A percentile compares a stretch with the other conserved stretches of the same genome.
These are phyloP conservation scores for Benthosema pterotum DNA, from an alignment of 2,797 vertebrate species.

Conservation along the genomic window DNA sequence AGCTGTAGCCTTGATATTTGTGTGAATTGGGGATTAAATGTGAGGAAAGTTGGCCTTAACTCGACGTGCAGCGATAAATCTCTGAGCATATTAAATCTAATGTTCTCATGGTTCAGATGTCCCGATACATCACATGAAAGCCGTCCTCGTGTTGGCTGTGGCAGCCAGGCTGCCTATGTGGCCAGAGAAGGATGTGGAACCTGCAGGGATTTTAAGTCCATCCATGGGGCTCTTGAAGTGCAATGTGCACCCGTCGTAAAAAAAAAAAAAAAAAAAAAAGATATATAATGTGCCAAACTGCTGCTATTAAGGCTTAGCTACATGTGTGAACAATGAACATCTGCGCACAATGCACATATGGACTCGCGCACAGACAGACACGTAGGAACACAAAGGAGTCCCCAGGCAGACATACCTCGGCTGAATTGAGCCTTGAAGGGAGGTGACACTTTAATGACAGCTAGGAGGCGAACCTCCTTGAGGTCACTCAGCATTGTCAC, in stretches of 20 bases:
- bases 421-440: too few species aligned
- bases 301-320: not conserved
- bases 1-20: slow-evolving; percentile 48
- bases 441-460: too few species aligned
- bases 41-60: slow-evolving; percentile 57
- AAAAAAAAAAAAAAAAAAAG: not conserved
- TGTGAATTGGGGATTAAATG: slow-evolving; percentile 54
- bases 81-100: slow-evolving; percentile 47
- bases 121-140: slow-evolving; percentile 28
- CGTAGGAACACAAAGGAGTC: not conserved
- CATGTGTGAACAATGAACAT: slow-evolving; percentile 1
- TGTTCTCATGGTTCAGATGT: slow-evolving; percentile 38
- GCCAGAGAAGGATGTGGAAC: slow-evolving; percentile 23
- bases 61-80: slow-evolving; percentile 46
- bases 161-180: slow-evolving; percentile 7
- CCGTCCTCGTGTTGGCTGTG: slow-evolving; percentile 25
- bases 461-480: too few species aligned
- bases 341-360: not conserved
- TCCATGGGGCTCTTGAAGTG: slow-evolving; percentile 9
- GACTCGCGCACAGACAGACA: not conserved
- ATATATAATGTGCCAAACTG: slow-evolving; percentile 2
- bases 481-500: too few species aligned
- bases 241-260: not conserved
- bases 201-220: slow-evolving; percentile 19
- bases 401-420: not conserved